phyloP scores from a whole-genome alignment of 2,113 vertebrate species.

The Chaetura pelagica region DNA sequence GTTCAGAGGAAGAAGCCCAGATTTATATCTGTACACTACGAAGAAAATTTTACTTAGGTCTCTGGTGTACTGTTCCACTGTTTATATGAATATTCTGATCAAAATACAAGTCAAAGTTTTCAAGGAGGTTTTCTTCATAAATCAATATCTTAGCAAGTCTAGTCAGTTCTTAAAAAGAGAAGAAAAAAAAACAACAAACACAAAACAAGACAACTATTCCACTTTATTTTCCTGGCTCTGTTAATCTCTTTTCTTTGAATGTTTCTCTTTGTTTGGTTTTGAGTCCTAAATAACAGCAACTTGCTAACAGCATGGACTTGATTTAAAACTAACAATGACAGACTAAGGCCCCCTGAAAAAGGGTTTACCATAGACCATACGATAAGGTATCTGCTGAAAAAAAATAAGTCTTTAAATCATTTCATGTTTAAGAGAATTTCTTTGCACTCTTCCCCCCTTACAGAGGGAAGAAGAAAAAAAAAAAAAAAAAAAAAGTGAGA shows the following conservation, averaged over 20 bases:
- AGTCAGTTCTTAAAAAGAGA: background rate
- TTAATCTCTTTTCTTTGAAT: conserved; percentile 14
- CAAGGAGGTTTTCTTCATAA: conserved; percentile 1
- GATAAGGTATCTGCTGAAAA: background rate
- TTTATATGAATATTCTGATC: background rate
- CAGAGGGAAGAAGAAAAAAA: background rate
- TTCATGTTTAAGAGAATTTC: conserved; percentile 37
- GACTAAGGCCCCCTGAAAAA: background rate
- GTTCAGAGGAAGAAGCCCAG: background rate
- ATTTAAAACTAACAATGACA: conserved; percentile 24
- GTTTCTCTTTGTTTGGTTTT: conserved; percentile 21
- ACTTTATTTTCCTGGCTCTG: background rate
- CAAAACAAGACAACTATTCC: background rate
- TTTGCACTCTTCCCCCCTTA: background rate
- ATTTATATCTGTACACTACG: background rate
- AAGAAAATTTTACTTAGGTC: background rate
- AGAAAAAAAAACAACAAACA: background rate
- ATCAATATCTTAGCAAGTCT: background rate
- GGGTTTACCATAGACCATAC: background rate
- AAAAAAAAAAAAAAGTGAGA: background rate
- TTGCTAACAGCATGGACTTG: background rate
- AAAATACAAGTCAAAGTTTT: conserved; percentile 10
- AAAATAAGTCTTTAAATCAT: conserved; percentile 53
- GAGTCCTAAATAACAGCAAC: conserved; percentile 33
- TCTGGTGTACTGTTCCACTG: background rate